These are phyloP conservation scores for Aspidapion aeneum DNA, from an alignment of 2,888 invertebrate genomes.

Conservation along the genomic window DNA sequence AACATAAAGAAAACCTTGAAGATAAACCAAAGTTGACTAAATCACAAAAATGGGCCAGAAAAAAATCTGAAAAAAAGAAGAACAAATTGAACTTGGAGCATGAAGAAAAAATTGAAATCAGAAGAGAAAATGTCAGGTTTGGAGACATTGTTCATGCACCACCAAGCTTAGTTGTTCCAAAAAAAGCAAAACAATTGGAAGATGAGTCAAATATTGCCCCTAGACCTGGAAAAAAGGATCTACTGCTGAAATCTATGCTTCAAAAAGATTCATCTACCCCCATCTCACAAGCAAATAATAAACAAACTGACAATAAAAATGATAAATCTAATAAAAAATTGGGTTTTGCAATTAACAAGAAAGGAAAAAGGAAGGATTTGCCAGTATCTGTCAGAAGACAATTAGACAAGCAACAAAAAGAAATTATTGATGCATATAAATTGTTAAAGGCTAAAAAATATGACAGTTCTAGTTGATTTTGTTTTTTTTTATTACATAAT, in stretches of 20 bases:
- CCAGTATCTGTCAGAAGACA: conserved; percentile 55
- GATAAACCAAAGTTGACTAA: conserved; percentile 48
- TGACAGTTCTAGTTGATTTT: neutral
- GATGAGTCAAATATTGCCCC: conserved; percentile 16
- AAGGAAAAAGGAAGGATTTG: conserved; percentile 59
- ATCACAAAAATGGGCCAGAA: conserved; percentile 53
- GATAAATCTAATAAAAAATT: conserved; percentile 33
- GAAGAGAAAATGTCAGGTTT: conserved; percentile 64
- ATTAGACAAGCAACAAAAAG: conserved; percentile 57
- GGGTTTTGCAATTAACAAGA: conserved; percentile 46
- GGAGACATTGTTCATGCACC: conserved; percentile 75
- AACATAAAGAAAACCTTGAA: conserved; percentile 40
- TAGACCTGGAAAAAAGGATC: conserved; percentile 60
- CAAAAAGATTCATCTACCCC: conserved; percentile 16
- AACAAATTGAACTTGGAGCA: conserved; percentile 29
- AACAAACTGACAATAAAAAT: conserved; percentile 7
- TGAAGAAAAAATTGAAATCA: conserved; percentile 50
- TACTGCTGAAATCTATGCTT: conserved; percentile 58
- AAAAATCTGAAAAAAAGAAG: conserved; percentile 46
- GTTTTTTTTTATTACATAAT: no score
- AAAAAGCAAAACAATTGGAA: conserved; percentile 45
- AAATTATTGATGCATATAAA: conserved; percentile 58
- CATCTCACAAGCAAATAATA: neutral
- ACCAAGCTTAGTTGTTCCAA: conserved; percentile 58
- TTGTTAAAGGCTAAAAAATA: conserved; percentile 48